Conservation (phyloP, 1,140 invertebrate species). For the Phocides pigmalion region DNA sequence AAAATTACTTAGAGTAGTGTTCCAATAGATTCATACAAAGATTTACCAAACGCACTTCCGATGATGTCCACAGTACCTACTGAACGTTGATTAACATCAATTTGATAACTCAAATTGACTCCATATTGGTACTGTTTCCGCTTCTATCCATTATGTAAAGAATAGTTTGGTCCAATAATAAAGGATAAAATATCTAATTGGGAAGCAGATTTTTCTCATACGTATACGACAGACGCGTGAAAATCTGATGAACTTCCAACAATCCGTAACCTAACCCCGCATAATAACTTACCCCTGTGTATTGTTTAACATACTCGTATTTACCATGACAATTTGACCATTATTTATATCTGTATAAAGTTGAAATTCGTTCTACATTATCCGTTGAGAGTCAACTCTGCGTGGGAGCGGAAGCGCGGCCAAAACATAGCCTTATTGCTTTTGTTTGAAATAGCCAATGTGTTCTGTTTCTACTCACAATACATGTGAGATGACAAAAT, state of each 20-base stretch:
- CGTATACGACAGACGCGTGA: slow-evolving; percentile 4
- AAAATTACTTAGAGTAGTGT: too few relatives aligned
- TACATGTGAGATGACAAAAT: background rate
- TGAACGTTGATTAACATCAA: too few relatives aligned
- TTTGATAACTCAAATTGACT: too few relatives aligned
- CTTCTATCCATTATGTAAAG: too few relatives aligned
- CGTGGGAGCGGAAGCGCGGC: slow-evolving; percentile 43
- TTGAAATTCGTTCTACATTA: background rate
- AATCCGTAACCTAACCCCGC: slow-evolving; percentile 13
- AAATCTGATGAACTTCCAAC: slow-evolving; percentile 24
- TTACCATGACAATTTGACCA: background rate
- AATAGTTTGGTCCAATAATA: too few relatives aligned
- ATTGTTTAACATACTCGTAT: background rate
- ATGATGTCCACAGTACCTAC: too few relatives aligned
- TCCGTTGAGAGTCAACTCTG: background rate
- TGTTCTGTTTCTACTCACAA: slow-evolving; percentile 4
- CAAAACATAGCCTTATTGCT: slow-evolving; percentile 29
- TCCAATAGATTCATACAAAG: too few relatives aligned
- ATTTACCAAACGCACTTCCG: too few relatives aligned
- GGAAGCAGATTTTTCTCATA: background rate
- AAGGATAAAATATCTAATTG: too few relatives aligned
- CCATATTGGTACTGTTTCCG: too few relatives aligned
- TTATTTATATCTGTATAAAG: background rate
- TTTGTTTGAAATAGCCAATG: slow-evolving; percentile 21
- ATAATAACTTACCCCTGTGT: slow-evolving; percentile 13